A percentile compares a stretch with the other conserved stretches of the same genome.
Conservation (phyloP, 2,888 invertebrate genomes). For the Drosophila stalkeri region DNA sequence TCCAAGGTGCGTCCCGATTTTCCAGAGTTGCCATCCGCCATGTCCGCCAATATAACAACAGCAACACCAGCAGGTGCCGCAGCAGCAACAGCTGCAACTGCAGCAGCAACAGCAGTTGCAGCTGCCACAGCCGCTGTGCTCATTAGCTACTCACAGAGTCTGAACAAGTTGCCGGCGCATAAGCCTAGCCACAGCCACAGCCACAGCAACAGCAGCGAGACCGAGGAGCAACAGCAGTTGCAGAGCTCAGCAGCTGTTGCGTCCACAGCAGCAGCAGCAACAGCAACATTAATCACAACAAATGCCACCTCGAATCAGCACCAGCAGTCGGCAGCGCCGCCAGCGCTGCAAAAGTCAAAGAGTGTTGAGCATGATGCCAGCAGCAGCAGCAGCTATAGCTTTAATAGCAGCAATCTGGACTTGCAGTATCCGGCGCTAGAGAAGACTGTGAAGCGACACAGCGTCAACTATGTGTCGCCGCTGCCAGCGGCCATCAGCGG, state of each 20-base stretch:
- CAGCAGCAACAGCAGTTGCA: neutral
- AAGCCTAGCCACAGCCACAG: too few relatives aligned
- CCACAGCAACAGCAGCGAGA: constrained; percentile 3
- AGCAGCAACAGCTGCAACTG: neutral
- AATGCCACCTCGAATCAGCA: constrained; percentile 19
- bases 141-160: constrained; percentile 62
- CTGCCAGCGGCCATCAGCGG: constrained; percentile 23
- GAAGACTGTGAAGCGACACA: constrained; percentile 85
- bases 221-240: constrained; percentile 18
- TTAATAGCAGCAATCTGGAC: constrained; percentile 82
- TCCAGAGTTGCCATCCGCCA: constrained; percentile 61
- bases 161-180: constrained; percentile 29
- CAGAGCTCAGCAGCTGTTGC: neutral
- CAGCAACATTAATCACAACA: constrained; percentile 9
- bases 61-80: neutral
- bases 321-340: constrained; percentile 36
- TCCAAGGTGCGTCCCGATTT: constrained; percentile 59
- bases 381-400: constrained; percentile 56
- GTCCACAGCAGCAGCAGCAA: constrained; percentile 4
- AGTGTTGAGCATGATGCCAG: constrained; percentile 83
- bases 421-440: constrained; percentile 85
- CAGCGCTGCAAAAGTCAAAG: constrained; percentile 84
- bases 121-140: constrained; percentile 24
- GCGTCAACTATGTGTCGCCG: constrained; percentile 72
- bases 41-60: constrained; percentile 7